Evolutionary conservation across 2,113 vertebrate species (phyloP).

Genomic region (Morone saxatilis): DNA sequence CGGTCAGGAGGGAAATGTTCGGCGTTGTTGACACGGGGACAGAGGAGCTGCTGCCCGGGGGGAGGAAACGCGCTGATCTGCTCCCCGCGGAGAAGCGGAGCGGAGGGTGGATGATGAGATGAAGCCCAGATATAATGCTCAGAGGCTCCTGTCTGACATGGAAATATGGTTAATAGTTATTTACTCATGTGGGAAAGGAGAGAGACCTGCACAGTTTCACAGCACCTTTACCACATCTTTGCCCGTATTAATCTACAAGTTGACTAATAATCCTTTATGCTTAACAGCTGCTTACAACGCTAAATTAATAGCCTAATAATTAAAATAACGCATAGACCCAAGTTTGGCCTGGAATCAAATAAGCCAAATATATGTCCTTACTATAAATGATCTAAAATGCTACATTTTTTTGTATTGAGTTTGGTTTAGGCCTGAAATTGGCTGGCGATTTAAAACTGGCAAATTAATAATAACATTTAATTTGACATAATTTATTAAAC

Average conservation of each 20-base stretch:
- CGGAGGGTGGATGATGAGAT: conserved; percentile 46
- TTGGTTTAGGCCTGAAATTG: background rate
- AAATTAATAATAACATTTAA: background rate
- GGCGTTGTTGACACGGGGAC: conserved; percentile 78
- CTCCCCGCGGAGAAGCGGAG: conserved; percentile 83
- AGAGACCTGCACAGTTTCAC: background rate
- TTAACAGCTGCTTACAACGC: no score
- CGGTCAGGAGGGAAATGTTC: conserved; percentile 66
- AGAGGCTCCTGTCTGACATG: conserved; percentile 24
- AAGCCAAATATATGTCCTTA: no score
- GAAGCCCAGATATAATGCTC: conserved; percentile 35
- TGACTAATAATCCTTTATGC: no score
- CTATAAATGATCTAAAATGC: background rate
- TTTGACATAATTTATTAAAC: background rate
- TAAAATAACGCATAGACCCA: no score
- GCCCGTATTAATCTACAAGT: no score
- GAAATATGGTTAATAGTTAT: conserved; percentile 39
- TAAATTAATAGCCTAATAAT: no score
- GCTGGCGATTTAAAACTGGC: background rate
- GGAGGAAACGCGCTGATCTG: conserved; percentile 88
- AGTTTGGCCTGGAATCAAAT: no score
- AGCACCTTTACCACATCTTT: background rate
- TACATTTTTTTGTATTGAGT: background rate
- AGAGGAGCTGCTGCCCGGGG: conserved; percentile 77
- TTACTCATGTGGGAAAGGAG: background rate